These are phyloP conservation scores for Psittacula echo DNA, from an alignment of 2,797 vertebrate genomes.

Conservation along the genomic window DNA sequence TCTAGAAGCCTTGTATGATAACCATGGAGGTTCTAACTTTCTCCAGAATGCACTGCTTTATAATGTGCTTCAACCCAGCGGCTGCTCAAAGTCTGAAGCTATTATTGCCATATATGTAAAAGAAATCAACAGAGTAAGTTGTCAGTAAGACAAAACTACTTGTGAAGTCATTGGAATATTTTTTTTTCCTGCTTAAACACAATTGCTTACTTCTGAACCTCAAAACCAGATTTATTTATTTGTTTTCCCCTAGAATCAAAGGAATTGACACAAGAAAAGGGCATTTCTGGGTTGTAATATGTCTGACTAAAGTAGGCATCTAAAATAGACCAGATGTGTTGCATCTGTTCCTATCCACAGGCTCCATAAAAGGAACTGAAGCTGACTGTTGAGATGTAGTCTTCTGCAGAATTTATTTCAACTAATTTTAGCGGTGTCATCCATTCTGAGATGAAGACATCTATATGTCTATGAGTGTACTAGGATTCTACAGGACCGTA, in stretches of 20 bases:
- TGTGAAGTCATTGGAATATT: background rate
- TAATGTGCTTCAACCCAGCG: background rate
- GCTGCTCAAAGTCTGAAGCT: background rate
- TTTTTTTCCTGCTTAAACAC: background rate
- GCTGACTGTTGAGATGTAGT: background rate
- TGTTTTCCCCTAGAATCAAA: background rate
- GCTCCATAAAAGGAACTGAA: background rate
- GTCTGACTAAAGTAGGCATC: background rate
- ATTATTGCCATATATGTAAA: background rate
- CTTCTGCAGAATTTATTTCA: slow-evolving; percentile 6
- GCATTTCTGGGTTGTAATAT: background rate
- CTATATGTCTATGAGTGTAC: background rate
- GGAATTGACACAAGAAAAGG: background rate
- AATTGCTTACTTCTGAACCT: background rate
- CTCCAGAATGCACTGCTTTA: background rate
- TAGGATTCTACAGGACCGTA: background rate
- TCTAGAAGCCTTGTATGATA: background rate
- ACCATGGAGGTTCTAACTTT: background rate
- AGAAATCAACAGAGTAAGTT: background rate
- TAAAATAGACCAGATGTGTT: slow-evolving; percentile 23
- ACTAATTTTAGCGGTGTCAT: slow-evolving; percentile 1
- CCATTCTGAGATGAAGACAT: background rate
- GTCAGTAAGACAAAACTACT: background rate
- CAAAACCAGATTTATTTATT: background rate
- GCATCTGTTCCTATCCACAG: background rate